Conservation (phyloP, 2,797 vertebrate genomes). For the Philypnodon macrostomus region DNA sequence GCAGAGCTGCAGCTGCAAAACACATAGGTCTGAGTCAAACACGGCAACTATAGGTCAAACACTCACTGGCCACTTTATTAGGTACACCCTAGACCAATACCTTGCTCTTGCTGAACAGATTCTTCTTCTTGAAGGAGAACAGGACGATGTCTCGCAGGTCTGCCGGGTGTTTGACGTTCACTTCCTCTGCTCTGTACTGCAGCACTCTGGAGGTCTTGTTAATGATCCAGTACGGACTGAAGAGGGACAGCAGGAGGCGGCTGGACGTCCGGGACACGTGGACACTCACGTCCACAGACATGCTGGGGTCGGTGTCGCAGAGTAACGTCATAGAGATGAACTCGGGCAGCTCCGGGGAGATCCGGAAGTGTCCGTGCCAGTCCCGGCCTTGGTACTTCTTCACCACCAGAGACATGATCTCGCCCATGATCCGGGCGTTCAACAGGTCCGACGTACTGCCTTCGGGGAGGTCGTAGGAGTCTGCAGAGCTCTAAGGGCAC, state of each 20-base stretch:
- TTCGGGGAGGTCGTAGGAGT: constrained; percentile 79
- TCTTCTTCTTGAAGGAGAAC: constrained; percentile 95
- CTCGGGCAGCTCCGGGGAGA: constrained; percentile 77
- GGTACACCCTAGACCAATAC: too few species aligned
- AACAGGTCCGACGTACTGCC: constrained; percentile 85
- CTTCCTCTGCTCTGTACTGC: constrained; percentile 89
- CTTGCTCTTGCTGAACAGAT: constrained; percentile 94
- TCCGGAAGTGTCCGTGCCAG: constrained; percentile 86
- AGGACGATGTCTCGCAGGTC: constrained; percentile 88
- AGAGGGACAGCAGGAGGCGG: constrained; percentile 82
- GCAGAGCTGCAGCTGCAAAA: constrained; percentile 89
- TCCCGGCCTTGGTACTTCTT: constrained; percentile 88
- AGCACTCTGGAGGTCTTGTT: constrained; percentile 93
- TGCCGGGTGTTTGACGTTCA: constrained; percentile 87
- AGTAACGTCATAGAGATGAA: constrained; percentile 82
- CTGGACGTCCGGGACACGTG: constrained; percentile 68
- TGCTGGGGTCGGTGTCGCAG: constrained; percentile 60
- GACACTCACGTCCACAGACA: constrained; percentile 80
- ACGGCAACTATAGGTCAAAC: too few species aligned
- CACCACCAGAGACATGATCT: constrained; percentile 87
- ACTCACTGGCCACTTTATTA: too few species aligned
- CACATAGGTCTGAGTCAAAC: too few species aligned
- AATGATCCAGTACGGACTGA: constrained; percentile 96
- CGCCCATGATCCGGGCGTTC: constrained; percentile 81
- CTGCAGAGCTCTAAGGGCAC: constrained; percentile 83